Evolutionary conservation across 2,113 vertebrate species (phyloP), one percentile per base, ranked within the genome.

Genomic region (Misgurnus mizolepis): DNA sequence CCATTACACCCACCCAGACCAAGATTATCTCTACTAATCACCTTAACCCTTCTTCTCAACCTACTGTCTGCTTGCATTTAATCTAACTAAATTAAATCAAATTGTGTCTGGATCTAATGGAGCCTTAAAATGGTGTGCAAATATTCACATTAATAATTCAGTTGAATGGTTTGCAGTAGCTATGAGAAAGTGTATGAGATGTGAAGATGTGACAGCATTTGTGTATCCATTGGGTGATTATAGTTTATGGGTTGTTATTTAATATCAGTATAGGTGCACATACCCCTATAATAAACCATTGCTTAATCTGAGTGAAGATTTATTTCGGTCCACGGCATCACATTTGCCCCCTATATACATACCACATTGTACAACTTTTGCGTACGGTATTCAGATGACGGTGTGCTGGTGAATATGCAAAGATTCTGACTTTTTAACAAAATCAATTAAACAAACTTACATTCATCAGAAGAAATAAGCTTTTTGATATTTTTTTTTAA

Each of bases 81-180:
- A 91, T 89, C 89, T 86, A 86, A 85, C 89, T 83, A 89, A 88
- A 87, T 89, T 77, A 86, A 90, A 92, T 82, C 82, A 88, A 90
- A 92, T 90, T 87, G 87, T 85, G 87, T 67, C 90, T 80, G 80
- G 70, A 84, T 87, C 85, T 91, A 92, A 92, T 90, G 85, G 86
- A 78, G 83, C 82, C 81, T 75, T 85, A 83, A 91, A 86, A 92
- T 91, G 86, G 89, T 89, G 90, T 88, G 89, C 88, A 90, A 92
- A 92, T 91, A 92, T 91, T 88, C 90, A 85, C 74, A 90, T 92
- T 73, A 90, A 91, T 93, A 89, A 92, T 92, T 92, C 86, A 90
- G 82, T 49, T 45, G 0, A 0, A 79, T 56, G 47, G n/a, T 67
- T 84, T 91, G 75, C 78, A 91, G 90, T 91, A 92, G 91, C 90